Percentiles rank a stretch among this genome's conserved stretches.
Evolutionary conservation across 2,113 vertebrate species (phyloP).

Genomic region (Rallus limicola): DNA sequence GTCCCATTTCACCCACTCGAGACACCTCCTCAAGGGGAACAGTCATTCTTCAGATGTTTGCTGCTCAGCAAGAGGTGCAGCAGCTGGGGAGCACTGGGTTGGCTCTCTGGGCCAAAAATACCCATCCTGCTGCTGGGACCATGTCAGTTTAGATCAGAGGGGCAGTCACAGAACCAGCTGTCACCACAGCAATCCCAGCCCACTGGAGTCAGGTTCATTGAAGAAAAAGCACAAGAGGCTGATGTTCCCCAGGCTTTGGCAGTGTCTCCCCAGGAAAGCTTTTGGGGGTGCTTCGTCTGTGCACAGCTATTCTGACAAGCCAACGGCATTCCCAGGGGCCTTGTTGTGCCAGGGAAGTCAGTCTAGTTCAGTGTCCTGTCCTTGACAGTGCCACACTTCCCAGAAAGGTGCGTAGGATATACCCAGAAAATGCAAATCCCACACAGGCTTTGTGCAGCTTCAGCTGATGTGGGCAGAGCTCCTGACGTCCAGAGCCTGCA

Average conservation of each 20-base stretch:
- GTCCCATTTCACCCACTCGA: neutral
- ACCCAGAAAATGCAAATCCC: neutral
- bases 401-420: neutral
- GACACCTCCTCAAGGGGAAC: neutral
- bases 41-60: neutral
- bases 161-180: neutral
- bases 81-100: neutral
- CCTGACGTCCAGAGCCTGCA: neutral
- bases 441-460: neutral
- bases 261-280: too few species aligned
- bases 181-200: neutral
- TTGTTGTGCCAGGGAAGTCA: neutral
- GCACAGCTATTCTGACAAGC: neutral
- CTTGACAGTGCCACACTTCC: neutral
- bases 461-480: neutral
- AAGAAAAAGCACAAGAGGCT: neutral
- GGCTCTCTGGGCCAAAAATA: neutral
- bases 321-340: neutral
- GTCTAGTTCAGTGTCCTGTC: neutral
- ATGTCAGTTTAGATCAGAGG: accelerated
- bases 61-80: neutral
- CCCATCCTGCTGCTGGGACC: neutral
- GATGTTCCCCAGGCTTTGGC: neutral
- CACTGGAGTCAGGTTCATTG: neutral
- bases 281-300: neutral